Evolutionary conservation across 2,113 vertebrate genomes (phyloP), one percentile per base, ranked within the genome.

Genomic region (Cheilinus undulatus): DNA sequence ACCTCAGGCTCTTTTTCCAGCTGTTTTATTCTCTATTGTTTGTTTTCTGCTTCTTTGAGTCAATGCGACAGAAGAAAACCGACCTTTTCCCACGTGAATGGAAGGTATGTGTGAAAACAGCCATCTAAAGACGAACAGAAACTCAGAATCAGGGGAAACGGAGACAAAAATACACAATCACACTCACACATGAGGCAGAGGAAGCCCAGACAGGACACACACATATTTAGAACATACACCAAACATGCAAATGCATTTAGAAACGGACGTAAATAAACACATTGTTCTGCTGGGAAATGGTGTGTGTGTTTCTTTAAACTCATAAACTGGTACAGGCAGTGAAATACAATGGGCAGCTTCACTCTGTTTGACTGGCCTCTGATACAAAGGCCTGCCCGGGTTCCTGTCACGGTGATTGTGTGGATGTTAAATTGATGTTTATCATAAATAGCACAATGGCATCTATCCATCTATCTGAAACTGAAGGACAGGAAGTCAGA

Each of bases 201-300:
- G 67, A 58, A 81, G 49, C 42, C n/a, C n/a, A 45, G 24, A 49
- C 59, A 34, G 54, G 66, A 66, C 51, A 23, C 20, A 43, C 27
- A 27, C 36, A 57, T 43, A 43, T 14, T 43, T 5, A 30, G 51
- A 20, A 48, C 40, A 78, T 34, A 61, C 36, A 78, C 43, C 63
- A 80, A 77, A 56, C 59, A 66, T 56, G 46, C 38, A 70, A 49
- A 59, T 46, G 27, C 27, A 65, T 53, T 15, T n/a, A 38, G 51
- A 85, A 59, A 52, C 4, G 54, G 23, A 53, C 27, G 59, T 32
- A 73, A 62, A 81, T 73, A 78, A 42, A 46, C 73, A 58, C 65
- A 92, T 92, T 87, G 83, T 89, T 82, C 71, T 51, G 22, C 57
- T 63, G 77, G 90, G 85, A 92, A 88, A 19, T 22, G 17, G 24